A percentile compares a stretch with the other conserved stretches of the same genome.
Conservation (phyloP, 2,797 vertebrate species). For the Sebastes vulpes region DNA sequence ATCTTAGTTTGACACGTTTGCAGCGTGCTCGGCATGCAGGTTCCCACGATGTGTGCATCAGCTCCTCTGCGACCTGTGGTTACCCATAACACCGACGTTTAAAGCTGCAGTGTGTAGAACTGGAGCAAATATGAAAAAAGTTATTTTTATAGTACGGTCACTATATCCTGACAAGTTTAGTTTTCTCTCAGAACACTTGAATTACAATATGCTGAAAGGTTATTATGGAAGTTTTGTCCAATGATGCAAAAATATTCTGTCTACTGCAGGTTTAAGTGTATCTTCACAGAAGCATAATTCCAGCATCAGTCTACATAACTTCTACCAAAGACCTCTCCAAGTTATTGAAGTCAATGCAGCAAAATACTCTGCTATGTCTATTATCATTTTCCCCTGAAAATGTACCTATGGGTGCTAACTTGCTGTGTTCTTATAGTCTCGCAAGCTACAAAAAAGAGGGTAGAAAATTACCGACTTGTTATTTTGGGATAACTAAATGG, state of each 20-base stretch:
- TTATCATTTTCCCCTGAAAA: not conserved
- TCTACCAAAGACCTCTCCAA: not conserved
- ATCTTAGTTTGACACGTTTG: not conserved
- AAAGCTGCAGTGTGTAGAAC: no score
- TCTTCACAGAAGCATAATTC: not conserved
- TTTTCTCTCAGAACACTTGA: no score
- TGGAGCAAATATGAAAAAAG: no score
- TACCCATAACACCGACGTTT: not conserved
- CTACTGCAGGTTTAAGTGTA: not conserved
- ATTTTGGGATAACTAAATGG: conserved; percentile 27
- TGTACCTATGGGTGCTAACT: not conserved
- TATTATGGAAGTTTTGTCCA: no score
- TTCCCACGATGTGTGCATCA: not conserved
- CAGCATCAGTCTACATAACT: not conserved
- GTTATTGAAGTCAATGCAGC: not conserved
- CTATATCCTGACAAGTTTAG: no score
- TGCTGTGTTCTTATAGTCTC: not conserved
- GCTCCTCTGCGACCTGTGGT: not conserved
- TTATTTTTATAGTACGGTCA: no score
- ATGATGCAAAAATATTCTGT: no score
- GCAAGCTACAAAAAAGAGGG: not conserved
- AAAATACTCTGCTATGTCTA: not conserved
- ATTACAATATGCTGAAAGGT: no score
- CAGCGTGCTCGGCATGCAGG: not conserved
- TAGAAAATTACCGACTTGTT: conserved; percentile 1